Evolutionary conservation across 2,797 vertebrate genomes (phyloP).

Genomic region (Acipenser oxyrinchus): DNA sequence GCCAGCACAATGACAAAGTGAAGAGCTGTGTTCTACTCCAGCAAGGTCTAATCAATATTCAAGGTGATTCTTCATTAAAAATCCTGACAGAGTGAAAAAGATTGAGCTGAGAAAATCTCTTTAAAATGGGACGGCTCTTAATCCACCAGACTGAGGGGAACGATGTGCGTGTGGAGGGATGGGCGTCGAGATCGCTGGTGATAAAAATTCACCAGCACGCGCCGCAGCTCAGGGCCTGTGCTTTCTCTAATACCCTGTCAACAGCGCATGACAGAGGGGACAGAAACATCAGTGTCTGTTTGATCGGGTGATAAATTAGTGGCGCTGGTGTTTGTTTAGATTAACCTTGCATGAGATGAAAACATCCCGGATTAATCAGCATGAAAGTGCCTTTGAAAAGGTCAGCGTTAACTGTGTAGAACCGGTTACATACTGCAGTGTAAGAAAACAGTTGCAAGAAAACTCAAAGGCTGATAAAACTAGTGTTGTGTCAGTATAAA

Average conservation of each 20-base stretch:
- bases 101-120: background rate
- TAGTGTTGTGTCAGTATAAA: too few species aligned
- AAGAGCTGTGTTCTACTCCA: background rate
- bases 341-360: slow-evolving; percentile 38
- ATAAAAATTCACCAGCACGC: slow-evolving; percentile 20
- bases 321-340: slow-evolving; percentile 44
- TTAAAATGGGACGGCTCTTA: background rate
- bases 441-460: too few species aligned
- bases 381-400: slow-evolving; percentile 18
- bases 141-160: slow-evolving; percentile 2
- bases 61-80: slow-evolving; percentile 1
- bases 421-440: too few species aligned
- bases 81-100: background rate
- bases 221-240: slow-evolving; percentile 18
- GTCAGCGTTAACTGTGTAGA: slow-evolving; percentile 21
- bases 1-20: background rate
- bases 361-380: slow-evolving; percentile 20
- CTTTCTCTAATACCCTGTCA: slow-evolving; percentile 47
- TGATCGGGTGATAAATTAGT: slow-evolving; percentile 45
- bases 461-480: too few species aligned
- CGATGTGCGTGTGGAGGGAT: slow-evolving; percentile 4
- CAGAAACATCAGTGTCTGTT: slow-evolving; percentile 38
- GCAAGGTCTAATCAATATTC: background rate
- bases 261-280: slow-evolving; percentile 35
- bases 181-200: background rate